Evolutionary conservation across 2,797 vertebrate species (phyloP), one percentile per base, ranked within the genome.

Genomic region (Diplodus sargus): DNA sequence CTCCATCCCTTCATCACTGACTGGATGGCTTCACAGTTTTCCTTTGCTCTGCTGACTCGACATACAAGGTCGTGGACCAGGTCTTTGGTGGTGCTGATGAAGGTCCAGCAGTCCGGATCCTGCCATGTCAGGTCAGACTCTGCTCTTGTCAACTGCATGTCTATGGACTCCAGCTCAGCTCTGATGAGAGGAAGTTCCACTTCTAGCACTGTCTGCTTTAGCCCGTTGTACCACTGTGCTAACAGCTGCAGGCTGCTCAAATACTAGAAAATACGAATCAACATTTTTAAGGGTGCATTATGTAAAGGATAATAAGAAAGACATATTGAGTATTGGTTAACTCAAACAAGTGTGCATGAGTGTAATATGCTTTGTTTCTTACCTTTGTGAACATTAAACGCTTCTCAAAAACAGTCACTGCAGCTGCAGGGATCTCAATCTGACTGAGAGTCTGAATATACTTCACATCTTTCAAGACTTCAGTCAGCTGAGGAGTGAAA

Each of bases 401-500:
- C 74, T 95, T 96, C 58, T 95, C 85, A 88, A 95, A 96, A 73
- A 97, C 83, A 70, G 88, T 68, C 75, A 95, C 74, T 22, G 95
- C 96, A 73, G 92, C 94, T 83, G 85, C 88, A 18, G 96, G 96
- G 69, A 97, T 93, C 71, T 88, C 82, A 13, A 88, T 70, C 39
- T 94, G 88, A 82, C 93, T 81, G 51, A 96, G 86, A 75, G 91
- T 93, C 78, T 94, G 92, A 81, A 97, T 92, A 61, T 96, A 95
- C 76, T 95, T 96, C 52, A 97, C 95, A 81, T 97, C 96, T 87
- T 94, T 96, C 77, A 97, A 87, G 45, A 97, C 87, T 74, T 92
- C 94, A 65, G 94, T 91, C 43, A 96, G 87, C 95, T 97, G 76
- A 10, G 84, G 68, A 83, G 17, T 76, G 53, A 87, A 85, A 76